A percentile compares a stretch with the other conserved stretches of the same genome.
These are phyloP conservation scores for Lithophane leautieri DNA, from an alignment of 2,888 invertebrate genomes.

Conservation along the genomic window DNA sequence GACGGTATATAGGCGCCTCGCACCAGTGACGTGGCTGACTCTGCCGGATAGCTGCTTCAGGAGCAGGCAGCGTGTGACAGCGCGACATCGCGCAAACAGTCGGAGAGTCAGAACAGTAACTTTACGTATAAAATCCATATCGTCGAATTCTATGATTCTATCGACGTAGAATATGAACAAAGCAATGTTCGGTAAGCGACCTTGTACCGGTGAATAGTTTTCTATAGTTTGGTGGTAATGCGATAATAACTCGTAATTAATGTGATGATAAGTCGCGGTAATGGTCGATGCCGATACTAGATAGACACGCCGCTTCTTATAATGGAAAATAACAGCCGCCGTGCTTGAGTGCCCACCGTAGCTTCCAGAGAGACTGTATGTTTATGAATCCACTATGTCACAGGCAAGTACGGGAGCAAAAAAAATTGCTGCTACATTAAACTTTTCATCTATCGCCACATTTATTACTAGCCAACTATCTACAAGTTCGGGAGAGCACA, in stretches of 20 bases:
- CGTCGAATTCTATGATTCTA: neutral
- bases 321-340: neutral
- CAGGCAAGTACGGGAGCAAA: neutral
- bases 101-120: neutral
- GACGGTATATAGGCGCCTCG: neutral
- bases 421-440: neutral
- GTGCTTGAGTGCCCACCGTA: slow-evolving; percentile 1
- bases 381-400: neutral
- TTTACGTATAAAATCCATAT: no score
- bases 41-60: neutral
- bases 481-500: neutral
- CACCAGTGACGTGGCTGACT: neutral
- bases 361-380: neutral
- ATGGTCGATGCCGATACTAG: slow-evolving; percentile 3
- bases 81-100: no score
- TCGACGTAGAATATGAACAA: neutral
- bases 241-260: slow-evolving; percentile 9
- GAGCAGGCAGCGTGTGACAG: neutral
- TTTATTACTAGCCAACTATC: neutral
- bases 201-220: slow-evolving; percentile 6
- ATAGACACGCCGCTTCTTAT: neutral
- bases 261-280: slow-evolving; percentile 16
- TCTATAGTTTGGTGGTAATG: slow-evolving; percentile 19
- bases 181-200: slow-evolving; percentile 8
- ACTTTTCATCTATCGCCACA: neutral